A percentile compares a stretch with the other conserved stretches of the same genome.
Evolutionary conservation across 2,888 invertebrate genomes (phyloP).

Genomic region (Andricus curvator): DNA sequence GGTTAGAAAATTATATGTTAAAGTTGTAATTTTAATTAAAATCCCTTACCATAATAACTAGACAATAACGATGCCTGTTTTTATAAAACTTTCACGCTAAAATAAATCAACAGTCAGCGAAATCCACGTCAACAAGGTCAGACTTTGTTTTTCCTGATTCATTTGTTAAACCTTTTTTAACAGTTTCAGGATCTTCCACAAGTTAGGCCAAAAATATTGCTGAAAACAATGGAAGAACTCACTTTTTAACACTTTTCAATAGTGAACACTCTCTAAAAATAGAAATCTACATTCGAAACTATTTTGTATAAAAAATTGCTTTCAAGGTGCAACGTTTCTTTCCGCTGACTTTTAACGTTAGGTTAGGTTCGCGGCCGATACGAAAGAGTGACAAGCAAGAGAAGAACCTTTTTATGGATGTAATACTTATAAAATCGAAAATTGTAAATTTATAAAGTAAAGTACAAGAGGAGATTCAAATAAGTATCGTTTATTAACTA

Average conservation of each 20-base stretch:
- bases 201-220: not conserved
- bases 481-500: not conserved
- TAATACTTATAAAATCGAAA: not conserved
- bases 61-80: not conserved
- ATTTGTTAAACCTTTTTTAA: not conserved
- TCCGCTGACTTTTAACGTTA: conserved; percentile 30
- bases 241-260: not conserved
- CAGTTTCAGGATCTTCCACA: not conserved
- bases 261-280: conserved; percentile 4
- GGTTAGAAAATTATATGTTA: not conserved
- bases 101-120: not conserved
- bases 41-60: not conserved
- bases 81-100: not conserved
- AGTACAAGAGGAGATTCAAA: not conserved
- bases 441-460: not conserved
- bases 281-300: not conserved
- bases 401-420: not conserved
- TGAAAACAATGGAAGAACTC: not conserved
- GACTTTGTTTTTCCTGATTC: conserved; percentile 32
- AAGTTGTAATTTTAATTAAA: not conserved
- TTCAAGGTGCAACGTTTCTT: conserved; percentile 10
- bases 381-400: conserved; percentile 24
- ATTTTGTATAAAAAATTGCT: conserved; percentile 6
- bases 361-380: conserved; percentile 30
- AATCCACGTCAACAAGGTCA: conserved; percentile 31